These are phyloP conservation scores for Heliconius congener DNA, from an alignment of 1,140 invertebrate species.

Conservation along the genomic window DNA sequence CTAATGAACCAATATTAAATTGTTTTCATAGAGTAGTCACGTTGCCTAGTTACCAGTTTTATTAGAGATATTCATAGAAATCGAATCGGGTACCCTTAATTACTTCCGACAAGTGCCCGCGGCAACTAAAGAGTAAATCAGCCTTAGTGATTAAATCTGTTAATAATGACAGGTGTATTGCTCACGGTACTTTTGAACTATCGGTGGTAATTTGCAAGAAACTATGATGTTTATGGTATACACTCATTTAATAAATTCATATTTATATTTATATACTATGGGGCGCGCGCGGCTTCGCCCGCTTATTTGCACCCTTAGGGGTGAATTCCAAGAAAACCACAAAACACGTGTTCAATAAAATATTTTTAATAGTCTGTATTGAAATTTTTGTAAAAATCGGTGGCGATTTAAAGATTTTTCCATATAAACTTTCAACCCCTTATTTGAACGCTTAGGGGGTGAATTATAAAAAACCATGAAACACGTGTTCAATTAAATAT, in stretches of 20 bases:
- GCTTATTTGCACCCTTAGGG: no score
- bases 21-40: neutral
- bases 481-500: no score
- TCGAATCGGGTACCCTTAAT: constrained; percentile 34
- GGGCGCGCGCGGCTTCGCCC: no score
- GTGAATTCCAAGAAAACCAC: no score
- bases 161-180: constrained; percentile 37
- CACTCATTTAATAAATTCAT: neutral
- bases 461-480: no score
- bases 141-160: constrained; percentile 37
- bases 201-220: constrained; percentile 31
- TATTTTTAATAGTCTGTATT: no score
- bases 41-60: neutral
- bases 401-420: no score
- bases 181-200: constrained; percentile 32
- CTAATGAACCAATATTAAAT: neutral
- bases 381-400: no score
- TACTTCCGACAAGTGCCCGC: constrained; percentile 31
- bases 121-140: constrained; percentile 31
- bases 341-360: no score
- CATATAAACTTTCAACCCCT: no score
- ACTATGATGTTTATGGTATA: neutral
- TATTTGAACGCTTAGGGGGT: no score
- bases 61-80: constrained; percentile 14
- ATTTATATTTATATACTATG: neutral